Evolutionary conservation across 2,113 vertebrate genomes (phyloP), one percentile per base, ranked within the genome.

Genomic region (Toxotes jaculatrix): DNA sequence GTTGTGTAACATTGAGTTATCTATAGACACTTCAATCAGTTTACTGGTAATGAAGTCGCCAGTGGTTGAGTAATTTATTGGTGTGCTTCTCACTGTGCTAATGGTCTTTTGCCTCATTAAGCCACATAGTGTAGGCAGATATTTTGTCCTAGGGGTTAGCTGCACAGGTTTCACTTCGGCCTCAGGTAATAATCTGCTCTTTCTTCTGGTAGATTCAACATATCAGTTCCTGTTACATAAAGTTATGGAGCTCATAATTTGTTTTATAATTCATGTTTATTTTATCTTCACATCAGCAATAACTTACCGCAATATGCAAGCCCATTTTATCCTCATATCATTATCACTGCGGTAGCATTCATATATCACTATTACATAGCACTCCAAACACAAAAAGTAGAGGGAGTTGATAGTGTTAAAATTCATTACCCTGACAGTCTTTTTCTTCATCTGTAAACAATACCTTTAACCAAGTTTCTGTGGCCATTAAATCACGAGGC

Each of bases 41-140:
- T 89, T 77, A 77, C 81, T 80, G 79, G 82, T 90, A 94, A 93
- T 94, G 90, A 91, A 92, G 88, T 89, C 77, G 69, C 87, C 77
- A 34, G 51, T 74, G 80, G 77, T 90, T 85, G 85, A 89, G 88
- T 91, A 82, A 92, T 92, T 88, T 88, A 92, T 93, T 45, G 79
- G 55, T 67, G 36, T 79, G 79, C 89, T 89, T 72, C 61, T 87
- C 79, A n/a, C 79, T 27, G 42, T 67, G 60, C 80, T 92, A 88
- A 93, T 92, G 90, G 69, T 16, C 45, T 60, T 84, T 85, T 84
- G 83, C 84, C 86, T 92, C 90, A 88, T 93, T 92, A 93, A 88
- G 69, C 74, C 57, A 32, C 79, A 85, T 43, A 0, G 83, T 69
- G 73, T 61, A 45, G 80, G 89, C 79, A 75, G 88, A 57, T 86